These are phyloP conservation scores for Coboldia fuscipes DNA, from an alignment of 1,140 invertebrate genomes.

Conservation along the genomic window DNA sequence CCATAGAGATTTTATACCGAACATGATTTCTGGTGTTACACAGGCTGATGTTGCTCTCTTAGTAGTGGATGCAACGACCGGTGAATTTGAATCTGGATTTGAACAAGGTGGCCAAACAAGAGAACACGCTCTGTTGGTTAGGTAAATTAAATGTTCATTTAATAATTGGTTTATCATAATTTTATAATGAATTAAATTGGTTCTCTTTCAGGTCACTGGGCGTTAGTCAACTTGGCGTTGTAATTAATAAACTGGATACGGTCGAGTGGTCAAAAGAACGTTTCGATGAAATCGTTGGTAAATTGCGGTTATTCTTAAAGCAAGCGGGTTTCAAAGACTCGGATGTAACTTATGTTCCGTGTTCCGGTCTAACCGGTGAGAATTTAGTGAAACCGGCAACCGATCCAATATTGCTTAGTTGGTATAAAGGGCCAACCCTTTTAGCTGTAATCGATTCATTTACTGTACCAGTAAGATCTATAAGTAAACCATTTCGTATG, in stretches of 20 bases:
- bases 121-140: conserved; percentile 85
- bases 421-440: conserved; percentile 71
- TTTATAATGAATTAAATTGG: neutral
- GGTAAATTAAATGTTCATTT: conserved; percentile 13
- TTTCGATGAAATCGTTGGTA: conserved; percentile 70
- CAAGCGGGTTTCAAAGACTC: conserved; percentile 84
- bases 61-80: conserved; percentile 85
- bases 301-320: conserved; percentile 74
- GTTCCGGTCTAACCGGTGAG: conserved; percentile 84
- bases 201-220: conserved; percentile 44
- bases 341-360: conserved; percentile 82
- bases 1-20: conserved; percentile 96
- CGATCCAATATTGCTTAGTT: conserved; percentile 42
- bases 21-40: conserved; percentile 95
- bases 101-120: conserved; percentile 92
- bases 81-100: conserved; percentile 98
- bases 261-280: conserved; percentile 56
- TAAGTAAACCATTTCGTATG: conserved; percentile 77
- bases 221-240: conserved; percentile 66
- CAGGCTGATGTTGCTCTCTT: conserved; percentile 93
- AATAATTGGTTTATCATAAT: neutral
- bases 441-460: conserved; percentile 72
- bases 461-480: conserved; percentile 59
- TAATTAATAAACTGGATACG: conserved; percentile 71
- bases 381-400: conserved; percentile 58